Conservation (phyloP, 2,113 vertebrate genomes). For the Sterna hirundo region DNA sequence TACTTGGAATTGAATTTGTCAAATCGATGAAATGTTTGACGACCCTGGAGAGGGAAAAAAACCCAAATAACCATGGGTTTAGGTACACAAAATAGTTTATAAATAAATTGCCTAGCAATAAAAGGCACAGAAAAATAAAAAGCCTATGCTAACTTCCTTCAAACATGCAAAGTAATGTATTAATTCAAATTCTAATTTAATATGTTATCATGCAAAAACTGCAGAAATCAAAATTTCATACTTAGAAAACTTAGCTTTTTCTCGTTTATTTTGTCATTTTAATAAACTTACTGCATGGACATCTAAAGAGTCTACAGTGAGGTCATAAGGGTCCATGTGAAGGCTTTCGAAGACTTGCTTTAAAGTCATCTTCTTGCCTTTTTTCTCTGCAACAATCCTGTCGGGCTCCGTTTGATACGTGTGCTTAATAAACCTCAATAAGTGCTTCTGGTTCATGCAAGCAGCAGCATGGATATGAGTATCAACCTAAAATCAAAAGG, state of each 20-base stretch:
- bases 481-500: constrained; percentile 85
- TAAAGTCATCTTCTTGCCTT: constrained; percentile 83
- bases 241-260: not conserved
- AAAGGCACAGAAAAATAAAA: not conserved
- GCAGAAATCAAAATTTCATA: not conserved
- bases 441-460: constrained; percentile 98
- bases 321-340: constrained; percentile 95
- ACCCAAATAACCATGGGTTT: not conserved
- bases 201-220: not conserved
- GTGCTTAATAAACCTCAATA: constrained; percentile 92
- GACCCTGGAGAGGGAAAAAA: constrained; percentile 76
- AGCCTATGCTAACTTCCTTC: not conserved
- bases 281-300: constrained; percentile 90
- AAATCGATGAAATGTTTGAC: constrained; percentile 98
- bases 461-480: constrained; percentile 97
- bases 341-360: constrained; percentile 89
- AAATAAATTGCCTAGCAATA: not conserved
- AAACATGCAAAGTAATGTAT: not conserved
- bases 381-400: constrained; percentile 85
- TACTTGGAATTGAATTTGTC: constrained; percentile 99
- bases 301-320: constrained; percentile 96
- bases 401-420: constrained; percentile 86
- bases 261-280: not conserved
- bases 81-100: not conserved
- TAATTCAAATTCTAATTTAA: not conserved